phyloP scores from a whole-genome alignment of 2,797 vertebrate species.

The Apodemus agrarius region DNA sequence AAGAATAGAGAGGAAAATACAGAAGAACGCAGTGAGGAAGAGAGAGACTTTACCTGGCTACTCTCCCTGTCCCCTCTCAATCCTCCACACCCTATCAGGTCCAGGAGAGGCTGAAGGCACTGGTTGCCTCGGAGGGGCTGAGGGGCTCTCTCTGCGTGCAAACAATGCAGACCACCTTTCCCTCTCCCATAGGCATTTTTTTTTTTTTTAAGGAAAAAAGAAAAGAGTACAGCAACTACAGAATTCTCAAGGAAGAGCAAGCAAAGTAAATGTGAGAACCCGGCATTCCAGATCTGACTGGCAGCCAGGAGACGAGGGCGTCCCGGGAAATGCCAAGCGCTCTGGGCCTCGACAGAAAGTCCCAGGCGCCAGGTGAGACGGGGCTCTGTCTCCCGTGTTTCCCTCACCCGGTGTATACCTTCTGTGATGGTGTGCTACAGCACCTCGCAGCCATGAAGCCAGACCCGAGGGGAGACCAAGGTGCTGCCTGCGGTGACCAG shows the following conservation, averaged over 20 bases:
- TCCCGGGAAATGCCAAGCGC: constrained; percentile 53
- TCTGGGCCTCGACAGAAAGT: neutral
- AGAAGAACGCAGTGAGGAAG: neutral
- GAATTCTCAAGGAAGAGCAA: constrained; percentile 53
- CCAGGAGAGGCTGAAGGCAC: neutral
- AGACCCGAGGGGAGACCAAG: neutral
- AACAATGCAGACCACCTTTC: constrained; percentile 34
- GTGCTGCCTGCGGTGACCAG: neutral
- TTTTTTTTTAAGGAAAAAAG: neutral
- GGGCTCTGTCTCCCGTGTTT: neutral
- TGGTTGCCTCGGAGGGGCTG: neutral
- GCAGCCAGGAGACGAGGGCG: constrained; percentile 1
- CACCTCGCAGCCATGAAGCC: neutral
- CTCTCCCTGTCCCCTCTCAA: neutral
- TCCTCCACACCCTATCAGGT: neutral
- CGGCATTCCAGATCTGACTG: constrained; percentile 49
- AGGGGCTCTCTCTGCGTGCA: constrained; percentile 2
- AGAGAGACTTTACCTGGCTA: neutral
- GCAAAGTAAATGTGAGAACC: constrained; percentile 35
- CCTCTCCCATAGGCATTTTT: neutral
- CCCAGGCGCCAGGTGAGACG: neutral
- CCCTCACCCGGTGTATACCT: neutral
- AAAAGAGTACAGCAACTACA: neutral
- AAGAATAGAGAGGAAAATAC: neutral
- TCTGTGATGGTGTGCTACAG: rapidly evolving